These are phyloP conservation scores for Macrochelys suwanniensis DNA, from an alignment of 2,797 vertebrate species.

Conservation along the genomic window DNA sequence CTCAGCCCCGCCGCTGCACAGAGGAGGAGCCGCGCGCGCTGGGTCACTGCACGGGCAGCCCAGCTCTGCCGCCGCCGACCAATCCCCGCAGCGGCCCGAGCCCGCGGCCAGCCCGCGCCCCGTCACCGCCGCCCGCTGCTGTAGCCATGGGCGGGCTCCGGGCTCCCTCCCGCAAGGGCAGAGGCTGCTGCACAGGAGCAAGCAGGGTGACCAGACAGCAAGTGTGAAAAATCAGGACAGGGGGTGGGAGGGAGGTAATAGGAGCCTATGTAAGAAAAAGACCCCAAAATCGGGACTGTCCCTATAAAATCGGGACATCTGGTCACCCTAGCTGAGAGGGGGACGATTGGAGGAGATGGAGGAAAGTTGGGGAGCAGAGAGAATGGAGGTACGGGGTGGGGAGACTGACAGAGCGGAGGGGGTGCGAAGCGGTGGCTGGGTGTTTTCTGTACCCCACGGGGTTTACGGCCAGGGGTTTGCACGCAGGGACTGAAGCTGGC, in stretches of 20 bases:
- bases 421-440: background rate
- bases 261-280: too few species aligned
- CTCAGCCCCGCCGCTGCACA: background rate
- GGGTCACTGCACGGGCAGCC: background rate
- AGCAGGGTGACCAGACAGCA: too few species aligned
- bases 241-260: too few species aligned
- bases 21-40: background rate
- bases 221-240: too few species aligned
- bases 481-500: background rate
- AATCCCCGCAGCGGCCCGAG: background rate
- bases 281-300: too few species aligned
- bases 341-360: background rate
- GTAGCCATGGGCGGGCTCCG: background rate
- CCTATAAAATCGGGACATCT: too few species aligned
- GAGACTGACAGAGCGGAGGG: background rate
- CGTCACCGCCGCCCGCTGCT: background rate
- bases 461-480: background rate
- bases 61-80: background rate
- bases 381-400: background rate
- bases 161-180: constrained; percentile 15
- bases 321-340: too few species aligned
- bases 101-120: background rate
- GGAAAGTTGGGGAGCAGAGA: background rate
- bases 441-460: background rate
- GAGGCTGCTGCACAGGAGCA: background rate